Conservation (phyloP, 2,888 invertebrate species). For the Zaprionus bogoriensis region DNA sequence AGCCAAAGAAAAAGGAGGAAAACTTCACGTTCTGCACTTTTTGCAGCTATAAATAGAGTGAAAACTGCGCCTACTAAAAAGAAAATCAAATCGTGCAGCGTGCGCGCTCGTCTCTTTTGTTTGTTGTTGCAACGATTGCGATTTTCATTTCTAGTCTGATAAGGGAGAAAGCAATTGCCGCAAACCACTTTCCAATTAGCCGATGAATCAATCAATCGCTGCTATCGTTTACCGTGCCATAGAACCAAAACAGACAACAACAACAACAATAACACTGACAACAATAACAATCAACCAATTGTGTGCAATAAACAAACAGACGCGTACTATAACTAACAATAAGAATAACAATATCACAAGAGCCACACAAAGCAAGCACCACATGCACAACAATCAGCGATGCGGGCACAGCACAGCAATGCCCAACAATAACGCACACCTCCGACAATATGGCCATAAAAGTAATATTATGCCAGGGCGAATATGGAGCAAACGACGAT, state of each 20-base stretch:
- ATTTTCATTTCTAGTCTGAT: conserved; percentile 23
- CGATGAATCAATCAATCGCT: conserved; percentile 19
- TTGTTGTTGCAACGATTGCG: conserved; percentile 7
- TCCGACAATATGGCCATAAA: conserved; percentile 39
- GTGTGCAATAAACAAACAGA: conserved; percentile 39
- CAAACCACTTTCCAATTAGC: conserved; percentile 36
- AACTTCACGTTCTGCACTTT: conserved; percentile 57
- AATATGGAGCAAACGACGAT: conserved; percentile 12
- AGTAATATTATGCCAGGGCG: conserved; percentile 37
- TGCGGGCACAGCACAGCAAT: background rate
- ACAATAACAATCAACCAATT: conserved; percentile 29
- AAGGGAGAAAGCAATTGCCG: conserved; percentile 31
- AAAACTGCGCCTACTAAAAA: conserved; percentile 52
- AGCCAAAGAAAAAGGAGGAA: conserved; percentile 39
- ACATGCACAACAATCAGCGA: conserved; percentile 29
- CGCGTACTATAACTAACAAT: conserved; percentile 21
- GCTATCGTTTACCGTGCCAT: no score
- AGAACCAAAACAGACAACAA: conserved; percentile 35
- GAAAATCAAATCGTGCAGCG: conserved; percentile 15
- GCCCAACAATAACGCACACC: conserved; percentile 21
- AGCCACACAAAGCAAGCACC: conserved; percentile 37
- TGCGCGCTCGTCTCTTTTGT: conserved; percentile 2
- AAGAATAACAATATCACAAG: conserved; percentile 27
- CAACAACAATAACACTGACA: conserved; percentile 27
- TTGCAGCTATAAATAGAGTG: conserved; percentile 70